Evolutionary conservation across 2,113 vertebrate genomes (phyloP), one percentile per base, ranked within the genome.

Genomic region (Syngnathoides biaculeatus): DNA sequence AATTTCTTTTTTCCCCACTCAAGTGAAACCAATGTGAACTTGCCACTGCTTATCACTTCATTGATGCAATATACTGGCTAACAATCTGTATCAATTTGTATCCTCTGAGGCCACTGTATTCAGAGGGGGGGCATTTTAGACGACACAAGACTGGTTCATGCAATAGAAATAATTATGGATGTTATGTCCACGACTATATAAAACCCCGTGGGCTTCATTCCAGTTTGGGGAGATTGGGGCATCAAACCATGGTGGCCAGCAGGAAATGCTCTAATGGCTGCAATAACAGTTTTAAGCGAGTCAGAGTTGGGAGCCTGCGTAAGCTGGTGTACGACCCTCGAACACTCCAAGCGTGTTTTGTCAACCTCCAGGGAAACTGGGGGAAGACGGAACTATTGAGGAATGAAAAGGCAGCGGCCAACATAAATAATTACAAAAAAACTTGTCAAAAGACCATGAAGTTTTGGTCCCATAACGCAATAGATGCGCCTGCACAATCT

Each of bases 121-220:
- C 10, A 42, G 30, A 9, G 3, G 19, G n/a, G 55, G 72, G 65
- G 65, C 45, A 64, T 72, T 52, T 71, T 79, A 48, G 26, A 57
- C 69, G 64, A 60, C 62, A 64, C 17, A 35, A 55, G 15, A 30
- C 26, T 57, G 24, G 66, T 24, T 15, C n/a, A 56, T 5, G 38
- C 38, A 50, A 60, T 40, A 60, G 42, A 65, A 73, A 67, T 71
- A 60, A 52, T 50, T 38, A 0, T 27, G 17, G 56, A 17, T 57
- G 55, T 30, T 57, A 30, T 19, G 26, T 57, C 26, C 55, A 30
- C 55, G 15, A 19, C 55, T 30, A 14, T 56, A 27, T 56, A 27
- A 56, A 56, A 56, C 30, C 13, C 30, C 24, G 27, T 30, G 14
- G 55, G 14, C 26, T 57, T 57, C 61, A 47, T 42, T 24, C 0